Base-by-base conservation (phyloP, 2,888 invertebrate genomes). In the Scaptomyza parva region DNA sequence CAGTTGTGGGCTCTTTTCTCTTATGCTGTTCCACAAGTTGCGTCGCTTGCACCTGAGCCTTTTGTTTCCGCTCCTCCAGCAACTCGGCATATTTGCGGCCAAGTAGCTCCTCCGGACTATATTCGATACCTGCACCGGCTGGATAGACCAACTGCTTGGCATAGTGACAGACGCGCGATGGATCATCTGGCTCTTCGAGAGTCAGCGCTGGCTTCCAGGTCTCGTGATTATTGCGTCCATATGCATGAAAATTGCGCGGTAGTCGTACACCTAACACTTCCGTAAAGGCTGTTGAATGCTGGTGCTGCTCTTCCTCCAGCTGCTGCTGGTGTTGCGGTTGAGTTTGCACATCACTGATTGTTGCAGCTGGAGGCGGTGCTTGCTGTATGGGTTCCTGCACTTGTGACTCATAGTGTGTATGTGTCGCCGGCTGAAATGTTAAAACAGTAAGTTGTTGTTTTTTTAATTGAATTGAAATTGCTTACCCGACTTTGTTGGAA, bases 171-270 rank as follows among this genome's bases (percentile, higher is more conserved):
- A 86, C 69, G n/a, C 89, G 89, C 53, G 89, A 88, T 2, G 91
- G 89, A 76, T 92, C 92, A 20, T 86, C 89, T 0, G 92, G 91
- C 62, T 92, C 92, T 45, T 92, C 92, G 1, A 92, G 67, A 37
- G 88, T 91, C 17, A 92, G 63, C 2, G 90, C 89, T n/a, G 91
- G 91, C 60, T 89, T 89, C 92, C 92, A 92, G 18, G 89, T 89
- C 66, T 92, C 92, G 62, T 90, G 89, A 58, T 91, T 91, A 65
- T 92, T 92, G 17, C 87, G 88, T 14, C 90, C 89, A 55, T 83
- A 89, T 0, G 88, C 71, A 30, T 91, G 83, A 74, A 92, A 92
- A 65, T 90, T 90, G 3, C 85, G 77, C n/a, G 91, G 91, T 41
- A 91, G 53, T 30, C 89, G 88, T 22, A 91, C 78, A 37, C 89